Percentiles rank a stretch among this genome's conserved stretches.
These are phyloP conservation scores for Andrena bucephala DNA, from an alignment of 2,888 invertebrate species.

Conservation along the genomic window DNA sequence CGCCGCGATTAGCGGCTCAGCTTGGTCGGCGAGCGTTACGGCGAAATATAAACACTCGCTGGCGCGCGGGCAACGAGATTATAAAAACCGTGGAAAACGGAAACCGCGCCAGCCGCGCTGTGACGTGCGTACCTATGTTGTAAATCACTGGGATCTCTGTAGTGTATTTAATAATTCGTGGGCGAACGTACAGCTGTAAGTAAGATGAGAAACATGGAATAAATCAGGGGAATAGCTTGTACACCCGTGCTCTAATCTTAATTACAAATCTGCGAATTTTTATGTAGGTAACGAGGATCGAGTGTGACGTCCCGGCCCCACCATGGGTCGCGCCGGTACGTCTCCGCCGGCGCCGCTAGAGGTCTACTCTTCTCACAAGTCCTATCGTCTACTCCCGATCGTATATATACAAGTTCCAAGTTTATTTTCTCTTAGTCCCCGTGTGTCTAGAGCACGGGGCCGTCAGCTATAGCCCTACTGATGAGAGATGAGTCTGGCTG, in stretches of 20 bases:
- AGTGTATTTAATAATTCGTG: neutral
- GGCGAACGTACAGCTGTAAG: neutral
- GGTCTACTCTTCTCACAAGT: too few relatives aligned
- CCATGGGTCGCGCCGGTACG: too few relatives aligned
- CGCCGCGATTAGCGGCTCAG: slow-evolving; percentile 30
- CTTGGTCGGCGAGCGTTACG: neutral
- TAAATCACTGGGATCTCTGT: neutral
- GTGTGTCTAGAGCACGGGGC: too few relatives aligned
- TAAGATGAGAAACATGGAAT: neutral
- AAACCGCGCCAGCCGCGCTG: too few relatives aligned
- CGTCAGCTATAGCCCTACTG: too few relatives aligned
- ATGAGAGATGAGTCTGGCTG: too few relatives aligned
- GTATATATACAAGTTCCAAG: too few relatives aligned
- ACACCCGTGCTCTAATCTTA: neutral
- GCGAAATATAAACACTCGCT: slow-evolving; percentile 8
- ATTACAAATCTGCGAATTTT: neutral
- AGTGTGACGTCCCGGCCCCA: too few relatives aligned
- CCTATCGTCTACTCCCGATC: too few relatives aligned
- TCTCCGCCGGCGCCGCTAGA: too few relatives aligned
- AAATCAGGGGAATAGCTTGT: neutral
- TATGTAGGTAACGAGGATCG: neutral
- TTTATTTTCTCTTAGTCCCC: too few relatives aligned
- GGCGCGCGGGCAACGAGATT: neutral
- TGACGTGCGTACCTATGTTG: neutral
- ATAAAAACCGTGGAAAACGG: neutral